Conservation (phyloP, 2,113 vertebrate species). For the Silurus meridionalis region DNA sequence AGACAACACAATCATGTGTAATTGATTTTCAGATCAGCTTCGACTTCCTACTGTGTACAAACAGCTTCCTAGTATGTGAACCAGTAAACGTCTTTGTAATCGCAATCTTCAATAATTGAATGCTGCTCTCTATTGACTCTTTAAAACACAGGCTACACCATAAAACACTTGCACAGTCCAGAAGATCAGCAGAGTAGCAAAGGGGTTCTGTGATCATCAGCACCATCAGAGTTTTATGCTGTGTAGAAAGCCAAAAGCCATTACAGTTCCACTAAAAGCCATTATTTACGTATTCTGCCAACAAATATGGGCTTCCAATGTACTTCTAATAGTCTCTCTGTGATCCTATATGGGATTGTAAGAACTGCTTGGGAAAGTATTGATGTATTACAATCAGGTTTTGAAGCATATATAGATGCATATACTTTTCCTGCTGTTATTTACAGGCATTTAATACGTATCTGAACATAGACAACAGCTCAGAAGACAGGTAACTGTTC, state of each 20-base stretch:
- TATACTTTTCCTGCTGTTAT: neutral
- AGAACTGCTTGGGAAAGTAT: neutral
- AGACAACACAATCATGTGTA: conserved; percentile 33
- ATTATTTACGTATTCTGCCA: conserved; percentile 27
- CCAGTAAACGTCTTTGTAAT: conserved; percentile 50
- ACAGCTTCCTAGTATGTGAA: conserved; percentile 26
- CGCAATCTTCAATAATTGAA: conserved; percentile 55
- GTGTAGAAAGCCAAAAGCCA: conserved; percentile 39
- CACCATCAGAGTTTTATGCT: conserved; percentile 55
- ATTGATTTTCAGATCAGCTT: conserved; percentile 45
- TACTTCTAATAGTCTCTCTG: neutral
- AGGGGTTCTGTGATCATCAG: conserved; percentile 60
- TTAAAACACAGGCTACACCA: conserved; percentile 61
- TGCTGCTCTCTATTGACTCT: conserved; percentile 56
- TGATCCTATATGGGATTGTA: neutral
- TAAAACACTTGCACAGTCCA: conserved; percentile 65
- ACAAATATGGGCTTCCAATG: conserved; percentile 20
- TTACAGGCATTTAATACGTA: neutral
- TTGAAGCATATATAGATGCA: neutral
- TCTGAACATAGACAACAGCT: neutral
- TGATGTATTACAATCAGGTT: neutral
- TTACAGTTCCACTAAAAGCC: conserved; percentile 24
- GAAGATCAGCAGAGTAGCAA: conserved; percentile 38
- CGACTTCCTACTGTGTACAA: conserved; percentile 46
- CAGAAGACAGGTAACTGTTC: neutral